A percentile compares a stretch with the other conserved stretches of the same genome.
Evolutionary conservation across 2,113 vertebrate species (phyloP).

Genomic region (Thymallus thymallus): DNA sequence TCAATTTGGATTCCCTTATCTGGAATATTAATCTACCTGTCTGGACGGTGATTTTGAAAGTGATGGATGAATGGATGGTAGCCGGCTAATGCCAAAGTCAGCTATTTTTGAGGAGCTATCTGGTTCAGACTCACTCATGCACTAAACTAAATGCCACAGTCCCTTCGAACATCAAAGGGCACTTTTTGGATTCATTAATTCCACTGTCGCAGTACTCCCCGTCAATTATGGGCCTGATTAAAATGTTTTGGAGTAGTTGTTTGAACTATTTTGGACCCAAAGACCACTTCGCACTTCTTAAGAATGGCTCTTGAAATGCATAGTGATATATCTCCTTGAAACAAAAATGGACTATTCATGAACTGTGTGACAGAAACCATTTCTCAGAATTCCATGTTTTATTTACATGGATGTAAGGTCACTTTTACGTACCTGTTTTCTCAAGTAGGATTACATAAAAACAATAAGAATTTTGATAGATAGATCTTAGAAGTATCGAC

Average conservation of each 20-base stretch:
- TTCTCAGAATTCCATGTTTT: background rate
- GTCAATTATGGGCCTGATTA: conserved; percentile 63
- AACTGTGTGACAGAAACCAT: background rate
- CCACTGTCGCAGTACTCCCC: conserved; percentile 51
- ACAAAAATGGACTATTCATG: background rate
- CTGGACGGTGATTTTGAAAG: conserved; percentile 58
- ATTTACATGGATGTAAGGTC: background rate
- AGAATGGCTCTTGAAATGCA: background rate
- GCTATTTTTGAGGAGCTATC: conserved; percentile 60
- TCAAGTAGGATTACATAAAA: background rate
- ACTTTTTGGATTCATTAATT: conserved; percentile 63
- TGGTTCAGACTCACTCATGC: conserved; percentile 58
- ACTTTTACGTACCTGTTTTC: background rate
- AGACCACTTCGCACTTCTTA: background rate
- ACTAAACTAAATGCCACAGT: conserved; percentile 67
- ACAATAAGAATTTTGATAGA: background rate
- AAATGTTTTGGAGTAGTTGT: conserved; percentile 59
- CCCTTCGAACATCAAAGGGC: conserved; percentile 66
- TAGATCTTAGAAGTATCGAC: background rate
- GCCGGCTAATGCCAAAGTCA: conserved; percentile 58
- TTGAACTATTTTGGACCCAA: background rate
- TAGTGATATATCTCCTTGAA: background rate
- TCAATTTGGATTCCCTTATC: conserved; percentile 38
- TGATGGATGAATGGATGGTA: conserved; percentile 61
- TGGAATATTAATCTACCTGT: conserved; percentile 62